Conservation (phyloP, 2,113 vertebrate species). For the Microtus montanus region DNA sequence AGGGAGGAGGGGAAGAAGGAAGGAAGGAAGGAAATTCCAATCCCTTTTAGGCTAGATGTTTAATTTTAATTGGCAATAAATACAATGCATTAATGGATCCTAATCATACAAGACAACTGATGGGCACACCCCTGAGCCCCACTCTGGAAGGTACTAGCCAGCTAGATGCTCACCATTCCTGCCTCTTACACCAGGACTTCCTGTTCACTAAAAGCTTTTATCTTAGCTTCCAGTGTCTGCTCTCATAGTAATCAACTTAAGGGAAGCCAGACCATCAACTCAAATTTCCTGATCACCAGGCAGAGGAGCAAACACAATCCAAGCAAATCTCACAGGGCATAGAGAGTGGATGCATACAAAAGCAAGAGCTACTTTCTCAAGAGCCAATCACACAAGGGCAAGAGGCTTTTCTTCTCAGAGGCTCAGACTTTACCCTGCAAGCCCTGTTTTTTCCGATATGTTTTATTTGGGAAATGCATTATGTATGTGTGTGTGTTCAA, state of each 20-base stretch:
- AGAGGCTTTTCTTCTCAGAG: neutral
- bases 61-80: neutral
- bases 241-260: constrained; percentile 62
- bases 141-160: neutral
- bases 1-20: neutral
- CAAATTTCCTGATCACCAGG: constrained; percentile 45
- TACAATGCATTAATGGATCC: neutral
- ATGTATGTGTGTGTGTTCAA: neutral
- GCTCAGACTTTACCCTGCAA: neutral
- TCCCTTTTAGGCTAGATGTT: neutral
- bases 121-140: too few species aligned
- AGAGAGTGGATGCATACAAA: neutral
- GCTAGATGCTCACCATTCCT: neutral
- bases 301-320: neutral
- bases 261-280: constrained; percentile 61
- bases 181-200: neutral
- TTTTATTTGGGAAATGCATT: neutral
- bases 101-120: neutral
- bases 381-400: neutral
- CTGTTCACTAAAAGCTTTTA: constrained; percentile 64
- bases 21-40: neutral
- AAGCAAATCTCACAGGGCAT: neutral
- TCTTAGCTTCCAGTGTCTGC: constrained; percentile 58
- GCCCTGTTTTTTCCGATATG: neutral
- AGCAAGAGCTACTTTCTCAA: neutral